phyloP scores from a whole-genome alignment of 2,113 vertebrate species.

The Ursus arctos region DNA sequence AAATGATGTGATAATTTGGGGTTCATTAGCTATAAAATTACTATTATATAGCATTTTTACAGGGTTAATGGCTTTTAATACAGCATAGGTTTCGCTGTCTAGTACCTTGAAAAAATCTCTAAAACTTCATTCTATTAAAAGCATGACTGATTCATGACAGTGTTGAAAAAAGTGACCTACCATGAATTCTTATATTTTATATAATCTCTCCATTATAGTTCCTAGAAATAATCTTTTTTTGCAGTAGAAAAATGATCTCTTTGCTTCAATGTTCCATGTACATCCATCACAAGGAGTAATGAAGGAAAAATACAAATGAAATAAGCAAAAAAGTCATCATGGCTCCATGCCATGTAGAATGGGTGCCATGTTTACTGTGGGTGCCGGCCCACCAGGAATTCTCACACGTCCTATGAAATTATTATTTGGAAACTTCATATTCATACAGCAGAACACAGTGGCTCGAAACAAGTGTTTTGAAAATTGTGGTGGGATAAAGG shows the following conservation, averaged over 20 bases:
- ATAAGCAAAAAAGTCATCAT: not conserved
- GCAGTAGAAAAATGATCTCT: not conserved
- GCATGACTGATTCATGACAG: not conserved
- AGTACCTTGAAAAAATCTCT: constrained; percentile 11
- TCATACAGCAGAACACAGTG: constrained; percentile 53
- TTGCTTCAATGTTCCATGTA: not conserved
- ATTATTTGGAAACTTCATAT: constrained; percentile 49
- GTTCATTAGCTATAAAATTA: constrained; percentile 44
- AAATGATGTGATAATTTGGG: constrained; percentile 42
- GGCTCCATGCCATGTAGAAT: not conserved
- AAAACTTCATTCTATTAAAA: constrained; percentile 58
- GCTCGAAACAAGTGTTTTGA: constrained; percentile 59
- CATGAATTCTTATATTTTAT: constrained; percentile 47
- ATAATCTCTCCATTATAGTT: constrained; percentile 23
- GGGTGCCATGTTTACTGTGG: not conserved
- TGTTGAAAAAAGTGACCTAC: constrained; percentile 63
- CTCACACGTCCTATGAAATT: not conserved
- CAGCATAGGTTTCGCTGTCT: constrained; percentile 1
- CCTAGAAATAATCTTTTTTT: constrained; percentile 41
- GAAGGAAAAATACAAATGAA: not conserved
- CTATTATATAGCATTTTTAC: constrained; percentile 24
- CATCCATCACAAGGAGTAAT: not conserved
- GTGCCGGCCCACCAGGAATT: not conserved
- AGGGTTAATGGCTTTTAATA: constrained; percentile 24
- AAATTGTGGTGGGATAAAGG: constrained; percentile 4